These are phyloP conservation scores for Palythoa grandis DNA, from an alignment of 92 coral and sea anemone species.

Conservation along the genomic window DNA sequence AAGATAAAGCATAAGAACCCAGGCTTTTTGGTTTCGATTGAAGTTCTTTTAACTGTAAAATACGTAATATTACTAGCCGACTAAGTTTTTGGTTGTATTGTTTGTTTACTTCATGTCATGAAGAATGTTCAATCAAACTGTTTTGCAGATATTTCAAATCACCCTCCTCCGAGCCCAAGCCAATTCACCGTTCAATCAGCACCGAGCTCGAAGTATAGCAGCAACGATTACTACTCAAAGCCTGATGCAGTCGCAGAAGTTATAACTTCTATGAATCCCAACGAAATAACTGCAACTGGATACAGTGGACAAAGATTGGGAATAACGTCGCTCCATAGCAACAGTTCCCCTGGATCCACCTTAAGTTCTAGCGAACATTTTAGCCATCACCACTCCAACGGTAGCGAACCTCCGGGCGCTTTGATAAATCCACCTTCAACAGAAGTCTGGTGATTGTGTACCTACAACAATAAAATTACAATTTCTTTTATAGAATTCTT, in stretches of 20 bases:
- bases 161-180: constrained; percentile 20
- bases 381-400: constrained; percentile 2
- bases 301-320: constrained; percentile 2
- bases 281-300: constrained; percentile 21
- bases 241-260: constrained; percentile 38
- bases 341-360: constrained; percentile 33
- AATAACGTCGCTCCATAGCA: constrained; percentile 28
- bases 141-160: constrained; percentile 30
- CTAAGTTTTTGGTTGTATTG: neutral
- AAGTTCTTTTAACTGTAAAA: neutral
- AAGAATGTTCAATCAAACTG: neutral
- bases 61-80: neutral
- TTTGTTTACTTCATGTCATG: neutral
- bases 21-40: neutral
- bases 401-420: constrained; percentile 58
- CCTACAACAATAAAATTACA: constrained; percentile 19
- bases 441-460: constrained; percentile 76
- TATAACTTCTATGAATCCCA: constrained; percentile 18
- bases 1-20: neutral
- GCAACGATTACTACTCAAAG: constrained; percentile 30
- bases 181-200: neutral
- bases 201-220: constrained; percentile 26
- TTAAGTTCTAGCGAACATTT: constrained; percentile 33
- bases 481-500: neutral
- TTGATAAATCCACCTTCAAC: constrained; percentile 63